phyloP scores from a whole-genome alignment of 2,113 vertebrate genomes.

The Patagioenas fasciata region DNA sequence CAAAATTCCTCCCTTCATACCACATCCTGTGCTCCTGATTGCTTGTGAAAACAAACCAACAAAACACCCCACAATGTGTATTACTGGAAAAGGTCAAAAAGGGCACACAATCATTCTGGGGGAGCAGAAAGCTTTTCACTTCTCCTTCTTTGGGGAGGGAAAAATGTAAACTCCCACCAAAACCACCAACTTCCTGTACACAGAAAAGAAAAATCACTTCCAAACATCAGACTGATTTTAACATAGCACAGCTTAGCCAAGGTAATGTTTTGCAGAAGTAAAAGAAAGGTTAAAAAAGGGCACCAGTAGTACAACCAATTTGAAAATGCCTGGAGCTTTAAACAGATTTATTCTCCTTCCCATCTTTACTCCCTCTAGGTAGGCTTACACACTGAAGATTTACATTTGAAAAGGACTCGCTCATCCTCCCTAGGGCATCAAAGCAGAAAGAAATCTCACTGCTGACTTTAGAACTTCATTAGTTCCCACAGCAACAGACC shows the following conservation, averaged over 20 bases:
- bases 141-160: background rate
- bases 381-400: background rate
- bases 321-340: slow-evolving; percentile 19
- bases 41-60: background rate
- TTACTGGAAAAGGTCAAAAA: background rate
- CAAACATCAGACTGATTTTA: background rate
- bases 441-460: slow-evolving; percentile 23
- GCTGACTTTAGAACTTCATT: slow-evolving; percentile 13
- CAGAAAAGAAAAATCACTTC: background rate
- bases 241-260: background rate
- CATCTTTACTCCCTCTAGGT: background rate
- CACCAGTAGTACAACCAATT: background rate
- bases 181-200: background rate
- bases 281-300: background rate
- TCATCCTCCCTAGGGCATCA: slow-evolving; percentile 20
- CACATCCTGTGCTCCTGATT: background rate
- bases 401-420: slow-evolving; percentile 35
- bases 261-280: background rate
- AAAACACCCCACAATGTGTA: accelerated
- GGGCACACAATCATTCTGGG: background rate
- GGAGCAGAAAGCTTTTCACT: background rate
- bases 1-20: background rate
- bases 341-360: slow-evolving; percentile 7
- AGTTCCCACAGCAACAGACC: slow-evolving; percentile 32
- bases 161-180: background rate